A percentile compares a stretch with the other conserved stretches of the same genome.
These are phyloP conservation scores for Ptiloglossa arizonensis DNA, from an alignment of 1,140 invertebrate species.

Conservation along the genomic window DNA sequence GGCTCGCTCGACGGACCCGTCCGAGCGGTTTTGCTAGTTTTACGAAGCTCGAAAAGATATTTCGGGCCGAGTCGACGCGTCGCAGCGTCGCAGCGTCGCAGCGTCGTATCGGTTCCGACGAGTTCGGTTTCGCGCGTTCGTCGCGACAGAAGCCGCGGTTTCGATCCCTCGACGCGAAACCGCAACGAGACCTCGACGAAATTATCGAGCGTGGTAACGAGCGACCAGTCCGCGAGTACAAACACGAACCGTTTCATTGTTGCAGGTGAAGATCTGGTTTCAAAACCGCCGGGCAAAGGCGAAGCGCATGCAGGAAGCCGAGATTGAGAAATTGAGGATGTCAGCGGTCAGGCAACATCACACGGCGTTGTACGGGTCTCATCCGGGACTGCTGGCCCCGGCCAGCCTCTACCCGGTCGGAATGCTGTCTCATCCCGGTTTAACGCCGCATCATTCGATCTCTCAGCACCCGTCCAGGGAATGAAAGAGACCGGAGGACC, in stretches of 20 bases:
- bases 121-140: too few relatives aligned
- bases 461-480: slow-evolving; percentile 73
- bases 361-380: slow-evolving; percentile 78
- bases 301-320: slow-evolving; percentile 96
- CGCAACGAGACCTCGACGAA: not conserved
- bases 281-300: slow-evolving; percentile 97
- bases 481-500: slow-evolving; percentile 60
- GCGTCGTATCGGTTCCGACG: too few relatives aligned
- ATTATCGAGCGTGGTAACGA: not conserved
- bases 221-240: not conserved
- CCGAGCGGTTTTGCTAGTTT: not conserved
- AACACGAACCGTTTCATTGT: slow-evolving; percentile 56
- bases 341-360: slow-evolving; percentile 84
- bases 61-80: too few relatives aligned
- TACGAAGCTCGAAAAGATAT: not conserved
- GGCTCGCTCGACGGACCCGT: not conserved
- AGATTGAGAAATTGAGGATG: slow-evolving; percentile 94
- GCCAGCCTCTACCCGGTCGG: slow-evolving; percentile 74
- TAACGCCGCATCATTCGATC: slow-evolving; percentile 71
- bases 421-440: slow-evolving; percentile 73
- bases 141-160: not conserved
- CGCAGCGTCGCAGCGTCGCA: too few relatives aligned
- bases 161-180: not conserved
- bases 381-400: slow-evolving; percentile 74
- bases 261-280: slow-evolving; percentile 98